phyloP scores from a whole-genome alignment of 2,113 vertebrate genomes.

The Gnathonemus longibarbis region DNA sequence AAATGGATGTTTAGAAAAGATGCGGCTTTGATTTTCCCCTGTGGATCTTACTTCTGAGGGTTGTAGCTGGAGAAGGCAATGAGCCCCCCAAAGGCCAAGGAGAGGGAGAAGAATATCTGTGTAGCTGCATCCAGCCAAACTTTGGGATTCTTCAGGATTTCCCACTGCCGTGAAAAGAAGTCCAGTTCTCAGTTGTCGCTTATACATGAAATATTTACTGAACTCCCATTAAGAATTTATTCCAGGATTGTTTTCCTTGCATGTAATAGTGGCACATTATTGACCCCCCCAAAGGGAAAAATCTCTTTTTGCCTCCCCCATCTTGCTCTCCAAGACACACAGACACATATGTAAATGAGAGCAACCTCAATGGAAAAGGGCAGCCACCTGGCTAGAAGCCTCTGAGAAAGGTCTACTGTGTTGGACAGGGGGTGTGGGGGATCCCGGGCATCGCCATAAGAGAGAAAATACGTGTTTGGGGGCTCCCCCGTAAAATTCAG shows the following conservation, averaged over 20 bases:
- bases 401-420: neutral
- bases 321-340: neutral
- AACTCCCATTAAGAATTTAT: neutral
- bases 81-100: constrained; percentile 81
- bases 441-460: neutral
- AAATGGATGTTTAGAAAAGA: neutral
- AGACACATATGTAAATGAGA: neutral
- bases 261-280: neutral
- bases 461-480: neutral
- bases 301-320: neutral
- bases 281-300: neutral
- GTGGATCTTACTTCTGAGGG: constrained; percentile 57
- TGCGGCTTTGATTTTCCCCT: neutral
- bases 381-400: neutral
- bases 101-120: constrained; percentile 83
- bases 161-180: constrained; percentile 57
- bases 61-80: constrained; percentile 89
- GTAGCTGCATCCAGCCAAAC: constrained; percentile 87
- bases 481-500: neutral
- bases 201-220: neutral
- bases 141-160: constrained; percentile 64
- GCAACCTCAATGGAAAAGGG: neutral
- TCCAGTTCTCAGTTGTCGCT: neutral
- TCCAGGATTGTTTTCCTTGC: neutral
- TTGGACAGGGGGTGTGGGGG: neutral